Percentiles rank a stretch among this genome's conserved stretches.
Evolutionary conservation across 2,797 vertebrate genomes (phyloP).

Genomic region (Synaphobranchus kaupii): DNA sequence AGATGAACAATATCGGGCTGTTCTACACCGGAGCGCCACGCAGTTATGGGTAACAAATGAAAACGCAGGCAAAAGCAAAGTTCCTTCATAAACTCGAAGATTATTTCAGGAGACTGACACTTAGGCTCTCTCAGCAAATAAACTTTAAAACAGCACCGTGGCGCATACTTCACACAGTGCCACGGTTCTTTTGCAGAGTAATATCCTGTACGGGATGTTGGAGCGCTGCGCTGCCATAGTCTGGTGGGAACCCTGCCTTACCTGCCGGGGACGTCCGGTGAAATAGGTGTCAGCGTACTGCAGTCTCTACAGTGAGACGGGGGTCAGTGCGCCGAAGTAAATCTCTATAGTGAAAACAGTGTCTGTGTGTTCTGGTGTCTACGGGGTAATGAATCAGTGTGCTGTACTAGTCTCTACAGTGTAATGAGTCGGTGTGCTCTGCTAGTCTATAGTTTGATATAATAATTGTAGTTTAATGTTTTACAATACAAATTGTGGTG

Average conservation of each 20-base stretch:
- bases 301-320: background rate
- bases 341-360: background rate
- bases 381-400: background rate
- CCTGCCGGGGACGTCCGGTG: background rate
- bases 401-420: background rate
- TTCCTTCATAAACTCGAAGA: background rate
- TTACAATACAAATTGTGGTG: background rate
- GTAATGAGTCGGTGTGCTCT: background rate
- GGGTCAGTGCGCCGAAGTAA: background rate
- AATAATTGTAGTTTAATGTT: background rate
- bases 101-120: constrained; percentile 7
- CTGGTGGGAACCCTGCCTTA: background rate
- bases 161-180: background rate
- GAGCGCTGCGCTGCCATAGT: background rate
- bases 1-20: constrained; percentile 44
- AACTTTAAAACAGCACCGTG: background rate
- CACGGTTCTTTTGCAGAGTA: background rate
- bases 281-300: background rate
- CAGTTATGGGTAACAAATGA: constrained; percentile 6
- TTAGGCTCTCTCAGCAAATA: background rate
- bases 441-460: background rate
- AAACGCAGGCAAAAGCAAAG: constrained; percentile 12
- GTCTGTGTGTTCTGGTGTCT: background rate
- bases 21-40: background rate
- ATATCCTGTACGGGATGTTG: background rate